A percentile compares a stretch with the other conserved stretches of the same genome.
phyloP scores from a whole-genome alignment of 2,113 vertebrate species.

The Fulica atra region DNA sequence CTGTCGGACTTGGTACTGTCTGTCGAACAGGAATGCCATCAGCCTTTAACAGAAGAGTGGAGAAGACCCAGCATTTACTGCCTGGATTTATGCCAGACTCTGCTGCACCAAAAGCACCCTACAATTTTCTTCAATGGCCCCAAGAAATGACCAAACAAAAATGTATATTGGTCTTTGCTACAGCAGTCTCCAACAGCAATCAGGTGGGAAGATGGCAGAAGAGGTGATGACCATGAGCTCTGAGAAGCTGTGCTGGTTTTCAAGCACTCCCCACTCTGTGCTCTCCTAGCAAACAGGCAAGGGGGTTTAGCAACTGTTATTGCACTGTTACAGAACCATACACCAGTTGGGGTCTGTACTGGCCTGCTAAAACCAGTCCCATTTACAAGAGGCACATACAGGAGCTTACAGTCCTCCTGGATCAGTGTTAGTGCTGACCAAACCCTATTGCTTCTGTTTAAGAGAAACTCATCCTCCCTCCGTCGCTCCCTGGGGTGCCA shows the following conservation, averaged over 20 bases:
- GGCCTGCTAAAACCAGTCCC: neutral
- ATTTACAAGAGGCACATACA: neutral
- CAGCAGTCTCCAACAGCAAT: fast-evolving
- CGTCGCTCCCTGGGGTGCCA: neutral
- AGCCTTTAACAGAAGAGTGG: neutral
- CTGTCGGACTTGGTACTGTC: neutral
- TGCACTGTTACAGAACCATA: neutral
- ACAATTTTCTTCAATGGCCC: neutral
- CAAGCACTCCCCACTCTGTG: neutral
- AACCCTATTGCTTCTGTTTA: neutral
- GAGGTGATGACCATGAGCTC: neutral
- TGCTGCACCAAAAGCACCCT: neutral
- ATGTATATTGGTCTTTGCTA: neutral
- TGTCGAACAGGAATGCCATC: neutral
- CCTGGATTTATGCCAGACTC: neutral
- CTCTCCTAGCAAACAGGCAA: neutral
- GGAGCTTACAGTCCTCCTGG: neutral
- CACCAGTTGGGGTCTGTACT: neutral
- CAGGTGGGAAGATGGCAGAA: neutral
- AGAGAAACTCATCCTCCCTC: neutral
- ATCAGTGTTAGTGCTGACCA: neutral
- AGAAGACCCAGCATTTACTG: neutral
- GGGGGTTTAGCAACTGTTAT: neutral
- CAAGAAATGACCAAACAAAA: fast-evolving
- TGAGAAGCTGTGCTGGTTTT: neutral